Percentiles rank a stretch among this genome's conserved stretches.
phyloP scores from a whole-genome alignment of 2,888 invertebrate species.

The Xylota segnis region DNA sequence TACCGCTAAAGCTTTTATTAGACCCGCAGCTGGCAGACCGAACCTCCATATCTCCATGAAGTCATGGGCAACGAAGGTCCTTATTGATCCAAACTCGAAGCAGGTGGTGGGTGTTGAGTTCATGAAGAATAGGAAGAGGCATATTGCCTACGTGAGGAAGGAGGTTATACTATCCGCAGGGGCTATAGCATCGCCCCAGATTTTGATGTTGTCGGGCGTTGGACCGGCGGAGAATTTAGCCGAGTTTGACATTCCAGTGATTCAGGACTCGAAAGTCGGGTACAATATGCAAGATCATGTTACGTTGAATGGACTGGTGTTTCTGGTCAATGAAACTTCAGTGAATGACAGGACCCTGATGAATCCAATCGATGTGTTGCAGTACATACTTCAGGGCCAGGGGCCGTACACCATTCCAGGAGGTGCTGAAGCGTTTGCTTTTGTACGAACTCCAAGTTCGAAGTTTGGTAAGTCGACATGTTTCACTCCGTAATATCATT shows the following conservation, averaged over 20 bases:
- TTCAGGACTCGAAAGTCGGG: conserved; percentile 91
- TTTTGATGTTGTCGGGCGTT: conserved; percentile 94
- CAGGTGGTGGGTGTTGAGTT: conserved; percentile 89
- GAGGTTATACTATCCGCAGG: conserved; percentile 93
- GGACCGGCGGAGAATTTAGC: conserved; percentile 88
- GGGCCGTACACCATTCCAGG: conserved; percentile 92
- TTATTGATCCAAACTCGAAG: conserved; percentile 88
- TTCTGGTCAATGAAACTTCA: conserved; percentile 89
- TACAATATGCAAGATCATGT: conserved; percentile 93
- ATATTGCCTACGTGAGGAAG: conserved; percentile 86
- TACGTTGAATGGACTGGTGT: conserved; percentile 89
- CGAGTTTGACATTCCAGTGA: conserved; percentile 86
- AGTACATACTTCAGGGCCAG: conserved; percentile 87
- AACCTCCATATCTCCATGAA: conserved; percentile 90
- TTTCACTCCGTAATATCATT: not conserved
- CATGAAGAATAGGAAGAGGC: conserved; percentile 86
- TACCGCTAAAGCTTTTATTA: conserved; percentile 91
- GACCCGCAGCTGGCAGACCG: conserved; percentile 87
- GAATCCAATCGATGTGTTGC: conserved; percentile 86
- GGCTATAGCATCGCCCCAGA: conserved; percentile 92
- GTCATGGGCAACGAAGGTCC: conserved; percentile 88
- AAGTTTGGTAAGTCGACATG: conserved; percentile 79
- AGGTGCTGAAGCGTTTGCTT: conserved; percentile 91
- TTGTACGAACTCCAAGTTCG: conserved; percentile 88
- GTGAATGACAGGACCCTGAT: conserved; percentile 87